Evolutionary conservation across 35 echinoderm and acorn worm genomes (phyloP), one percentile per base, ranked within the genome.

Genomic region (Eucidaris tribuloides): DNA sequence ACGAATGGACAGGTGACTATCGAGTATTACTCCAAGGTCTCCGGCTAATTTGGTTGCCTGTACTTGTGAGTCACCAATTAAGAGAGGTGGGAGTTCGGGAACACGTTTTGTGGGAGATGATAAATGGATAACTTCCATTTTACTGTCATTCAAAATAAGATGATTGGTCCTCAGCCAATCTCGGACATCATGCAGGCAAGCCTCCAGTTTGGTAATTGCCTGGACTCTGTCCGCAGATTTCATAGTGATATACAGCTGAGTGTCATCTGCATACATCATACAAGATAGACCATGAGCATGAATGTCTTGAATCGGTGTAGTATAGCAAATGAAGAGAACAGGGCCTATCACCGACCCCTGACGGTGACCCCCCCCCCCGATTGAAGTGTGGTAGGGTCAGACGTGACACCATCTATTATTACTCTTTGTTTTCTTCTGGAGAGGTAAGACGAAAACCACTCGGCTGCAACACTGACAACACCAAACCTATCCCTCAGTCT

Each of bases 281-380:
- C 2, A 7, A 27, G 19, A 19, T 22, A 2, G 14, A 0, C 7
- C 55, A 40, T 81, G 79, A 37, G 7, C 79, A 18, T 54, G 7
- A 4, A 83, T 83, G 33, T 84, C 33, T 45, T 84, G 23, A 25
- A 84, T 18, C 46, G 81, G 81, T 68, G 54, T 36, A 6, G 61
- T 62, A 27, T 84, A 84, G 36, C 59, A 71, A 28, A 84, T 49
- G 34, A 84, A 46, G 5, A 23, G 4, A 43, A 65, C 0, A 30
- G 81, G n/a, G n/a, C n/a, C n/a, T n/a, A n/a, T n/a, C 48, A 15
- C 52, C 79, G 38, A 59, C 27, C 2, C 56, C 79, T 1, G 79
- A 81, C 24, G 56, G 79, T 45, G 54, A 55, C 30, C 56, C 46
- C 35, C 61, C 81, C 23, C 39, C 5, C 55, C 55, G 19, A 71